Evolutionary conservation across 2,888 invertebrate species (phyloP).

Genomic region (Griposia aprilina): DNA sequence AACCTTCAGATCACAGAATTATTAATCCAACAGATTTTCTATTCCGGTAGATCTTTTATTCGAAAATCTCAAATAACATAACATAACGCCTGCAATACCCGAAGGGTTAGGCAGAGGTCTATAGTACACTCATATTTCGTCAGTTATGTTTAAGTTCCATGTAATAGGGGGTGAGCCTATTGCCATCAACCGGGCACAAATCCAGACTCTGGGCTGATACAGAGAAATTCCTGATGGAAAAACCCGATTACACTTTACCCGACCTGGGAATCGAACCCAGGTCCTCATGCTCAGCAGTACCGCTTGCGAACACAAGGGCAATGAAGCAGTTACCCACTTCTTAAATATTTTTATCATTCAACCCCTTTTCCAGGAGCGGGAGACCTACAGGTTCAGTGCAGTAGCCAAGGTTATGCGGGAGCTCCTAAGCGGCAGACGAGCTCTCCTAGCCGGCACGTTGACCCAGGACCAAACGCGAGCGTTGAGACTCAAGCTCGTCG

Average conservation of each 20-base stretch:
- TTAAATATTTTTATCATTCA: not conserved
- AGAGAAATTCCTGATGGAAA: not conserved
- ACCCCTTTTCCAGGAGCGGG: conserved; percentile 92
- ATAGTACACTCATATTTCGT: not conserved
- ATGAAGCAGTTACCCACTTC: not conserved
- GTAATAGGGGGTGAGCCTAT: not conserved
- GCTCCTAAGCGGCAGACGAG: conserved; percentile 95
- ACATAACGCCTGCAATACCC: not conserved
- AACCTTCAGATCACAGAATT: not conserved
- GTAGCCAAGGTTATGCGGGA: conserved; percentile 97
- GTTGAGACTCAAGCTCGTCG: conserved; percentile 95
- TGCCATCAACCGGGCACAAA: not conserved
- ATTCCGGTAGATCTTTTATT: too few species aligned
- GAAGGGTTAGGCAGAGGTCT: not conserved
- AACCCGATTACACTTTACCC: too few species aligned
- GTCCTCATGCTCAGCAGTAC: too few species aligned
- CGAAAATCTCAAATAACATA: not conserved
- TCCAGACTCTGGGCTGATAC: not conserved
- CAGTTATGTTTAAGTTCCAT: not conserved
- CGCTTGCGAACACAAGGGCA: not conserved
- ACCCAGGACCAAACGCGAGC: conserved; percentile 98
- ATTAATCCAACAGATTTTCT: not conserved
- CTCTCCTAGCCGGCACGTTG: conserved; percentile 96
- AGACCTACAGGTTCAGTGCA: conserved; percentile 95
- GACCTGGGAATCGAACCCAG: too few species aligned